Evolutionary conservation across 2,888 invertebrate species (phyloP), one percentile per base, ranked within the genome.

Genomic region (Blera fallax): DNA sequence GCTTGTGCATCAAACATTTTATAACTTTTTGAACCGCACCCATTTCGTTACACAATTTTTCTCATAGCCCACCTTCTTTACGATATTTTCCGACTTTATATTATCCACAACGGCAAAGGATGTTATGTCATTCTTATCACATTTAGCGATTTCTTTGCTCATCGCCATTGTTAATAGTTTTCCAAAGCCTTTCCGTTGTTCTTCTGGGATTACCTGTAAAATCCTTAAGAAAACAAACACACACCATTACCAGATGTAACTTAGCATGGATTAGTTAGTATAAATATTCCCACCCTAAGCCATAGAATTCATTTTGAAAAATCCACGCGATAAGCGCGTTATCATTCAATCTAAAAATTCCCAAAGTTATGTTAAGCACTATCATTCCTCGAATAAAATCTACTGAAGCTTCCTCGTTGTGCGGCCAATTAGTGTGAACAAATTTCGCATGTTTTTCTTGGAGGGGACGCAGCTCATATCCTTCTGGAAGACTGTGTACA

Each of bases 271-370:
- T 24, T 10, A 10, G 6, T 11, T 27, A 11, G 14, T 7, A n/a
- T 40, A 40, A 6, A 14, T 6, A 29, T 10, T 3, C 88, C 40
- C 78, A 90, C 91, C 90, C 91, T 48, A 91, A 43, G 0, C 91
- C 91, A 0, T 89, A 78, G 73, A 90, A 91, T 80, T 91, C 91
- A 69, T 91, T 91, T 73, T 91, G 90, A 16, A 91, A 89, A 50
- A 90, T 89, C 91, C 91, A 91, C 14, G 89, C 90, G 24, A 90
- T 76, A 24, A 90, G 76, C 32, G 88, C 87, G 29, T 88, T 88
- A 27, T 89, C 88, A 8, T 70, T 54, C 29, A 87, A 79, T 32
- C 88, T 85, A 48, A 88, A 89, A 40, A 90, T 85, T 2, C 91
- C 91, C 27, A 89, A 27, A 0, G 90, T 88, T 18, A 79, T 58